A percentile compares a stretch with the other conserved stretches of the same genome.
Evolutionary conservation across 2,113 vertebrate genomes (phyloP).

Genomic region (Polypterus senegalus): DNA sequence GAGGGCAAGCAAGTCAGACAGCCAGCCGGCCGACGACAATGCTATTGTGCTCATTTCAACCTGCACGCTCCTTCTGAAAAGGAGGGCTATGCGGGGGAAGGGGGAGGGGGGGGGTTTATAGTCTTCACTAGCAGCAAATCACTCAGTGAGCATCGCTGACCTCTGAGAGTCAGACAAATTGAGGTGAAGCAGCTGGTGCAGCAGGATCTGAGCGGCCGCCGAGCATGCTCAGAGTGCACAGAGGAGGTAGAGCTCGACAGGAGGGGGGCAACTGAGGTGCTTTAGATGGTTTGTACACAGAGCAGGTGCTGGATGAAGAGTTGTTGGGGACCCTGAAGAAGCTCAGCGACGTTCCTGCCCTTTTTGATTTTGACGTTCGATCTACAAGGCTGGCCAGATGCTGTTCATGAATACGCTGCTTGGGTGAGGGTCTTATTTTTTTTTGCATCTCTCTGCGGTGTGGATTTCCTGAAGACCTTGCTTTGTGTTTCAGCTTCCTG

Average conservation of each 20-base stretch:
- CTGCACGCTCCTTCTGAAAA: slow-evolving; percentile 20
- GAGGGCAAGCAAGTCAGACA: neutral
- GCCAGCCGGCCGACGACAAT: neutral
- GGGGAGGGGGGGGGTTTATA: neutral
- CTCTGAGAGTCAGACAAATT: slow-evolving; percentile 42
- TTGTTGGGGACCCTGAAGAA: too few relatives aligned
- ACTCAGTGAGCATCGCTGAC: slow-evolving; percentile 33
- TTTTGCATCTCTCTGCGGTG: slow-evolving; percentile 25
- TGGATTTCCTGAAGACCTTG: slow-evolving; percentile 17
- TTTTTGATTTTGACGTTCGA: too few relatives aligned
- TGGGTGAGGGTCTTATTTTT: slow-evolving; percentile 19
- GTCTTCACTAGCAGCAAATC: slow-evolving; percentile 30
- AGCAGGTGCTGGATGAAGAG: slow-evolving; percentile 20
- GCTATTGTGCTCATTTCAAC: slow-evolving; percentile 14
- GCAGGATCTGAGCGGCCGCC: slow-evolving; percentile 26
- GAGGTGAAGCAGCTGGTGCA: slow-evolving; percentile 39
- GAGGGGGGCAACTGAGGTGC: slow-evolving; percentile 18
- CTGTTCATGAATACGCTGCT: slow-evolving; percentile 17
- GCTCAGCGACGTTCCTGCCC: too few relatives aligned
- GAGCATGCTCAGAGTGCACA: slow-evolving; percentile 37
- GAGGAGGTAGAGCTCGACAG: slow-evolving; percentile 5
- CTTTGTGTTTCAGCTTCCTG: too few relatives aligned
- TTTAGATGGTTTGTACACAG: slow-evolving; percentile 7
- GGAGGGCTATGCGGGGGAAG: neutral
- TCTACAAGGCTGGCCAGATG: neutral